These are phyloP conservation scores for Tokudaia muenninki DNA, from an alignment of 2,797 vertebrate species.

Conservation along the genomic window DNA sequence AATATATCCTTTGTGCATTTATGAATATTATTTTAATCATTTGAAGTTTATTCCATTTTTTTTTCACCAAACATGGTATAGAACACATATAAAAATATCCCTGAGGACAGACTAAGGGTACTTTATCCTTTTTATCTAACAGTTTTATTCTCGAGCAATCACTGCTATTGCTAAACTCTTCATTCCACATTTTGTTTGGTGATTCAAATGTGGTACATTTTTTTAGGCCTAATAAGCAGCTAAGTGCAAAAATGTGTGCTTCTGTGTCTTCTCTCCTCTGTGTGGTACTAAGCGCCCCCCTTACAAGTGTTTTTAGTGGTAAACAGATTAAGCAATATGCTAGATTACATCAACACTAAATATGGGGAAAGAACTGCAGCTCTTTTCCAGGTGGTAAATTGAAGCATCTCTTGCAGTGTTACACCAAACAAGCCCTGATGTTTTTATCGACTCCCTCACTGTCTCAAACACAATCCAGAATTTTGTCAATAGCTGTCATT, in stretches of 20 bases:
- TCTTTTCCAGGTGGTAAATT: constrained; percentile 89
- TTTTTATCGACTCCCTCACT: constrained; percentile 88
- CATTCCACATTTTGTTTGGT: neutral
- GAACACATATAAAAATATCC: neutral
- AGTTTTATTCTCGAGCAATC: neutral
- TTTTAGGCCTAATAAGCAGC: neutral
- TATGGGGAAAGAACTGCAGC: constrained; percentile 84
- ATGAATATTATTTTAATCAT: neutral
- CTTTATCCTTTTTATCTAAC: neutral
- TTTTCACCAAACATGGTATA: neutral
- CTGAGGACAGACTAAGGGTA: neutral
- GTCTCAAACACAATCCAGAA: constrained; percentile 87
- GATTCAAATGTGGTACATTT: constrained; percentile 10
- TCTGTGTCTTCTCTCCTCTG: constrained; percentile 24
- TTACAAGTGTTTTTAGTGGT: constrained; percentile 80
- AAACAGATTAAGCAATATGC: constrained; percentile 85
- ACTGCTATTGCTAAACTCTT: neutral
- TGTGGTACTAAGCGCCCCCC: neutral
- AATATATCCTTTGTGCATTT: neutral
- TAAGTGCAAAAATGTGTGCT: neutral
- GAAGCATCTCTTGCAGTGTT: constrained; percentile 84
- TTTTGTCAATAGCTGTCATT: constrained; percentile 88
- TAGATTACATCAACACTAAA: constrained; percentile 86
- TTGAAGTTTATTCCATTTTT: neutral
- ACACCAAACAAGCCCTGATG: constrained; percentile 87